A percentile compares a stretch with the other conserved stretches of the same genome.
Evolutionary conservation across 2,888 invertebrate species (phyloP).

Genomic region (Thymelicus sylvestris): DNA sequence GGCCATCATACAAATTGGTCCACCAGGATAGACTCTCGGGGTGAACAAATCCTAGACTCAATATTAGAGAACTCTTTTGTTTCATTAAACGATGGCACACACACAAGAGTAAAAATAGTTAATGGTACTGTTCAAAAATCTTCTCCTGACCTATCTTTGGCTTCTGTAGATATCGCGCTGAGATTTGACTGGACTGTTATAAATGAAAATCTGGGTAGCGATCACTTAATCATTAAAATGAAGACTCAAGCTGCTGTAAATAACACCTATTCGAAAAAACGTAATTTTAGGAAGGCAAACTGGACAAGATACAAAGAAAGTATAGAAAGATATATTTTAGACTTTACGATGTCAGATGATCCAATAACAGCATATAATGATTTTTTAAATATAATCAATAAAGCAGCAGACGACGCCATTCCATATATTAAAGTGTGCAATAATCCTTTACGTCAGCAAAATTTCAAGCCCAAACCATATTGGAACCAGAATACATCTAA

Average conservation of each 20-base stretch:
- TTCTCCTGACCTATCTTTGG: conserved; percentile 41
- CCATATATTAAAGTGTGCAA: no score
- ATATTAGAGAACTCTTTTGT: conserved; percentile 30
- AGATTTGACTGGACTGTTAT: conserved; percentile 35
- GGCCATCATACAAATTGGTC: conserved; percentile 47
- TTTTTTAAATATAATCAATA: no score
- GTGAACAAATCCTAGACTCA: conserved; percentile 40
- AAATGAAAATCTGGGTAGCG: conserved; percentile 41
- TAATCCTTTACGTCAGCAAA: no score
- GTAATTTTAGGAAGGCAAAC: conserved; percentile 8
- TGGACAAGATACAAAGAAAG: conserved; percentile 12
- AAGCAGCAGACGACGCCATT: no score
- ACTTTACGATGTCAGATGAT: no score
- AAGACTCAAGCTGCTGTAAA: not conserved
- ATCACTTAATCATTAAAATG: conserved; percentile 29
- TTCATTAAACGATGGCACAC: conserved; percentile 36
- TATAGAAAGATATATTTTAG: conserved; percentile 5
- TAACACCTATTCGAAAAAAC: conserved; percentile 1
- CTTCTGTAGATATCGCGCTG: conserved; percentile 33
- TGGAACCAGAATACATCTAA: no score
- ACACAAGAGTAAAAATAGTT: conserved; percentile 39
- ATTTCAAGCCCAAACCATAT: no score
- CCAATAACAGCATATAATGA: no score
- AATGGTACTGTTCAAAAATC: conserved; percentile 37
- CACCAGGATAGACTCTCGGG: conserved; percentile 40